Evolutionary conservation across 2,888 invertebrate species (phyloP), one percentile per base, ranked within the genome.

Genomic region (Agriopis aurantiaria): DNA sequence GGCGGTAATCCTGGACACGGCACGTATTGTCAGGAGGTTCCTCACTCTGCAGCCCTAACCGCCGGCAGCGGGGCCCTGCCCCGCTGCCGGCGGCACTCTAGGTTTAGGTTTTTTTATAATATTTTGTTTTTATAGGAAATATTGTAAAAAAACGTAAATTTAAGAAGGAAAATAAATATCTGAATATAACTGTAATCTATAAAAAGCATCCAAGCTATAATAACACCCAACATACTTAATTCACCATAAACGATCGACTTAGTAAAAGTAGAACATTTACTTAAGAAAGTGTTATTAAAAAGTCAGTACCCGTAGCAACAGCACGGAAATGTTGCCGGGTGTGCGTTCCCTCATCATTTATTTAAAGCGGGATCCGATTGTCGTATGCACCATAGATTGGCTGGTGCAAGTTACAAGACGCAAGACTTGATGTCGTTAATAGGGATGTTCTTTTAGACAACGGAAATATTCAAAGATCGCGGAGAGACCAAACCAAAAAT

Each of bases 291-390:
- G 84, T 89, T 87, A 90, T 89, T 88, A 89, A 90, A 85, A 76
- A 88, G 84, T 83, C 83, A 80, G 81, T 23, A 49, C 49, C 82
- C 77, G 81, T 79, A 81, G 81, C 75, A 57, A 46, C 33, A 40
- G 56, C 43, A n/a, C 56, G 43, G 56, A 43, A 57, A 82, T 80
- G 90, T 91, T 80, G 69, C 71, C 71, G 71, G 65, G 61, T 69
- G 69, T 60, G 51, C 57, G 80, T 92, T 93, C 93, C 88, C 93
- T 92, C 89, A 89, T 93, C 88, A 91, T 90, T 91, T 92, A 93
- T 93, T 93, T 90, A 93, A 87, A 89, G 80, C 85, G 80, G 82
- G 85, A 91, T 91, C 89, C 91, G 90, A 91, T 91, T 90, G 91
- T 88, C 90, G 90, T 89, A 85, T 87, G 89, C 88, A 85, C 84